A percentile compares a stretch with the other conserved stretches of the same genome.
Conservation (phyloP, 2,113 vertebrate species). For the Azemiops feae region DNA sequence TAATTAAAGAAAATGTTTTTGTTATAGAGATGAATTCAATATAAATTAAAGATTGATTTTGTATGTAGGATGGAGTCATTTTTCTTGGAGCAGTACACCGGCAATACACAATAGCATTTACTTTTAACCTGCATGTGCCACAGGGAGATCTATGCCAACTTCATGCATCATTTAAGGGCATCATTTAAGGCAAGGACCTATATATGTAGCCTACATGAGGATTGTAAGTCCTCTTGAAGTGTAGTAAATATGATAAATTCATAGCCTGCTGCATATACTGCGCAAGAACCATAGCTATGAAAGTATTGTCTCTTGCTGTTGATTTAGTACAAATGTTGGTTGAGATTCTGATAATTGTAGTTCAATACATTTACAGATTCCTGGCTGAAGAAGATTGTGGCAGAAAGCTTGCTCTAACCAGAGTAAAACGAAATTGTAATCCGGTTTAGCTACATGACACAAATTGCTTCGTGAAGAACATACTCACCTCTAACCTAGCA, state of each 20-base stretch:
- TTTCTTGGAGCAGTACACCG: slow-evolving; percentile 20
- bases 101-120: background rate
- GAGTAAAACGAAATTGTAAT: background rate
- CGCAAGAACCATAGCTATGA: background rate
- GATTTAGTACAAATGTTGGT: background rate
- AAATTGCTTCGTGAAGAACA: background rate
- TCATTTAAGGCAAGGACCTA: background rate
- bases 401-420: background rate
- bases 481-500: background rate
- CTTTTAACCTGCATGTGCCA: background rate
- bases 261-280: background rate
- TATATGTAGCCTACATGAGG: background rate
- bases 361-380: background rate
- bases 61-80: background rate
- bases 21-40: background rate
- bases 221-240: background rate
- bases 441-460: background rate
- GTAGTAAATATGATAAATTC: background rate
- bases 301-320: background rate
- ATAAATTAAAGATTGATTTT: slow-evolving; percentile 12
- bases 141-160: background rate
- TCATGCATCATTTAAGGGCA: background rate
- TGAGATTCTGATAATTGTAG: background rate
- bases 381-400: background rate
- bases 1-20: slow-evolving; percentile 30